A percentile compares a stretch with the other conserved stretches of the same genome.
Evolutionary conservation across 2,113 vertebrate species (phyloP).

Genomic region (Psammodynastes pulverulentus): DNA sequence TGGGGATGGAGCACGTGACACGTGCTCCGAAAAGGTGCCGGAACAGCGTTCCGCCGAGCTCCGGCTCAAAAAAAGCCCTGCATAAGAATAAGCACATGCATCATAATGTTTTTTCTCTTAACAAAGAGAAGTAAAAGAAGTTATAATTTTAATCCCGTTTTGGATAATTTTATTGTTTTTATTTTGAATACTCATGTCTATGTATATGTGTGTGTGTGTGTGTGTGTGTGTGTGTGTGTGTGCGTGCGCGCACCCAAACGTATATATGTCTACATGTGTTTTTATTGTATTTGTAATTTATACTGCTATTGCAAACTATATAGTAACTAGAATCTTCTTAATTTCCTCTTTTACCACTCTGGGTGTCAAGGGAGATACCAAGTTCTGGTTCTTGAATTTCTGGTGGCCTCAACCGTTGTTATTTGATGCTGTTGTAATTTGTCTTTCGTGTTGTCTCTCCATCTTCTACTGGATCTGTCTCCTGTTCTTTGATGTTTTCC

Average conservation of each 20-base stretch:
- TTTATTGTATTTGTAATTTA: neutral
- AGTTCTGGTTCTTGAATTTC: no score
- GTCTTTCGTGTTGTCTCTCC: neutral
- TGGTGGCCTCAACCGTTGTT: no score
- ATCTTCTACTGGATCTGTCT: neutral
- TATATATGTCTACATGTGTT: neutral
- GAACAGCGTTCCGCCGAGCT: no score
- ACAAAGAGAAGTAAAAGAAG: neutral
- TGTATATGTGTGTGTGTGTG: neutral
- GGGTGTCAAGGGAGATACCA: no score
- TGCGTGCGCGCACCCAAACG: neutral
- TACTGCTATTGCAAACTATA: neutral
- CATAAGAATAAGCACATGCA: neutral
- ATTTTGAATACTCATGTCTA: neutral
- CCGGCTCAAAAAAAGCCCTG: no score
- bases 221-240: neutral
- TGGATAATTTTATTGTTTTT: neutral
- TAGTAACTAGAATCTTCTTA: neutral
- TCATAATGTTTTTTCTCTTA: conserved; percentile 24
- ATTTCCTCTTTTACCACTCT: neutral
- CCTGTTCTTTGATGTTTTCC: neutral
- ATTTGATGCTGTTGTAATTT: neutral
- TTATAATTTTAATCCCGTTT: neutral
- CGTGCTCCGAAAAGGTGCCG: no score
- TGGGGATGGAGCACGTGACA: no score